Conservation (phyloP, 2,888 invertebrate species). For the Linnaemya tessellans region DNA sequence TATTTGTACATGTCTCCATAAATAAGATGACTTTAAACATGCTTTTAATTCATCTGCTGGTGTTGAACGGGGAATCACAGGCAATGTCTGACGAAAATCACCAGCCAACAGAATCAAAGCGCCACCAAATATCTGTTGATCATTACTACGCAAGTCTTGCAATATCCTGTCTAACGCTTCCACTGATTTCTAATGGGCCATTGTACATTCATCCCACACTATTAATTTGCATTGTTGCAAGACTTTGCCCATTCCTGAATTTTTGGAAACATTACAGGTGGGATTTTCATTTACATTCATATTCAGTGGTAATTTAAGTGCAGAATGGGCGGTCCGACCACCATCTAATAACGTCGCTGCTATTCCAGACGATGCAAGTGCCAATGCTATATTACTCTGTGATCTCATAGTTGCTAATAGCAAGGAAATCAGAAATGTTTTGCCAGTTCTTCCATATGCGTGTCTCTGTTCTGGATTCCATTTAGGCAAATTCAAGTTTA, state of each 20-base stretch:
- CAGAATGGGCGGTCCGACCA: constrained; percentile 73
- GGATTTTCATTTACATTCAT: constrained; percentile 6
- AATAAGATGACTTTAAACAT: constrained; percentile 55
- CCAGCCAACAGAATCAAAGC: constrained; percentile 59
- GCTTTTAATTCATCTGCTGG: constrained; percentile 61
- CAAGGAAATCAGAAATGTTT: constrained; percentile 63
- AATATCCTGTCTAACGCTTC: constrained; percentile 65
- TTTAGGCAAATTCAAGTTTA: background rate
- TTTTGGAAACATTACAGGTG: constrained; percentile 10
- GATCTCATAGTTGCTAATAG: constrained; percentile 51
- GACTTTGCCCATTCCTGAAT: constrained; percentile 34
- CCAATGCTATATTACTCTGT: constrained; percentile 68
- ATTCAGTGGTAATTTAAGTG: constrained; percentile 21
- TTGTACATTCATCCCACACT: constrained; percentile 66
- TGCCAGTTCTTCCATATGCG: constrained; percentile 69
- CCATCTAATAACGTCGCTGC: constrained; percentile 74
- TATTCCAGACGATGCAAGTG: constrained; percentile 67
- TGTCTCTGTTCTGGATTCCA: constrained; percentile 19
- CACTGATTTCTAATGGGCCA: constrained; percentile 55
- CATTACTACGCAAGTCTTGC: constrained; percentile 65
- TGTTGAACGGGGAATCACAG: constrained; percentile 52
- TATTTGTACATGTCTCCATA: constrained; percentile 48
- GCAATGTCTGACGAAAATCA: constrained; percentile 67
- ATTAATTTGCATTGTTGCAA: constrained; percentile 40
- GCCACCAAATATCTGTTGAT: constrained; percentile 38